Evolutionary conservation across 2,113 vertebrate genomes (phyloP).

Genomic region (Pimephales promelas): DNA sequence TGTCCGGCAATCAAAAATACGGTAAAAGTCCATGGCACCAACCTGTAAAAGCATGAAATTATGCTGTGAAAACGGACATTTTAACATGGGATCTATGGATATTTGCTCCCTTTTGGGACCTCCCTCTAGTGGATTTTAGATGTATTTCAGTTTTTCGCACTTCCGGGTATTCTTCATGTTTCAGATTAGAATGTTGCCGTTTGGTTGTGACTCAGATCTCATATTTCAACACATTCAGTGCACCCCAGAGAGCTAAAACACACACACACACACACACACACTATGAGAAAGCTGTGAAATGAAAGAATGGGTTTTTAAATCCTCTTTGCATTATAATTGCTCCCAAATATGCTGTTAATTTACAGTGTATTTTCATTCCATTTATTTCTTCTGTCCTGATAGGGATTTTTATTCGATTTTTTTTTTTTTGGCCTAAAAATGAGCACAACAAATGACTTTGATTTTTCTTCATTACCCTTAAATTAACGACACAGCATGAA

Average conservation of each 20-base stretch:
- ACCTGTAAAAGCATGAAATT: too few relatives aligned
- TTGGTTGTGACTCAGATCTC: too few relatives aligned
- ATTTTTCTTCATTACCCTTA: slow-evolving; percentile 24
- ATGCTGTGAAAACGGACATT: too few relatives aligned
- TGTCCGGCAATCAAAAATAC: too few relatives aligned
- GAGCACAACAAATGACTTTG: not conserved
- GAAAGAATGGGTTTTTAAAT: not conserved
- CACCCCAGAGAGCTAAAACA: not conserved
- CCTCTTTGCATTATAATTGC: not conserved
- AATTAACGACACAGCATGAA: not conserved
- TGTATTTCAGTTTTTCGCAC: too few relatives aligned
- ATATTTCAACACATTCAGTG: not conserved
- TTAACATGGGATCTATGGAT: too few relatives aligned
- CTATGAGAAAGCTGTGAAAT: slow-evolving; percentile 12
- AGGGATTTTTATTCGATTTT: not conserved
- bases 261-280: too few relatives aligned
- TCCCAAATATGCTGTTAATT: not conserved
- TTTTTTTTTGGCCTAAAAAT: slow-evolving; percentile 20
- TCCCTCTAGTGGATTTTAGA: too few relatives aligned
- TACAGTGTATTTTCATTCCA: not conserved
- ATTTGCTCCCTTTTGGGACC: too few relatives aligned
- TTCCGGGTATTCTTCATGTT: too few relatives aligned
- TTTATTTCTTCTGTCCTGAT: slow-evolving; percentile 18
- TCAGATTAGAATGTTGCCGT: too few relatives aligned
- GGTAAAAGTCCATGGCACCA: too few relatives aligned